Conservation (phyloP, 2,888 invertebrate genomes). For the Drosophila affinis region DNA sequence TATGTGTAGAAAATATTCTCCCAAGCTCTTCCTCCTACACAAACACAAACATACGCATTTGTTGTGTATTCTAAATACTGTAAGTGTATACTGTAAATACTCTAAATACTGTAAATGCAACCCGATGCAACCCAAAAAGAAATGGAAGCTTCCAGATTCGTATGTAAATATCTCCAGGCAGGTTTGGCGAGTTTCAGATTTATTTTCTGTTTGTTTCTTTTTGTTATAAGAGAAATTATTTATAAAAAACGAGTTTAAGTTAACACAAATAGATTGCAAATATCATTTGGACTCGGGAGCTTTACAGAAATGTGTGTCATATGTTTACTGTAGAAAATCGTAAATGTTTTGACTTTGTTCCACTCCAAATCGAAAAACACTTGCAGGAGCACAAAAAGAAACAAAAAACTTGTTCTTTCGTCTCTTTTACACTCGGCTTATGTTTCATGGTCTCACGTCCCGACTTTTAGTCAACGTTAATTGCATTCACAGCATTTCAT, state of each 20-base stretch:
- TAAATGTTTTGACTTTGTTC: not conserved
- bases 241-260: not conserved
- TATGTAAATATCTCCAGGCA: not conserved
- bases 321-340: not conserved
- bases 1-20: constrained; percentile 28
- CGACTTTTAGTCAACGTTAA: constrained; percentile 25
- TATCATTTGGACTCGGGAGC: not conserved
- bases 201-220: not conserved
- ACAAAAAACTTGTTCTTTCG: not conserved
- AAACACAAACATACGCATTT: not conserved
- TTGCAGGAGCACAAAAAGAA: constrained; percentile 1
- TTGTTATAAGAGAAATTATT: not conserved
- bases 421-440: not conserved
- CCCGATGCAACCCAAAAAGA: not conserved
- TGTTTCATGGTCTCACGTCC: constrained; percentile 25
- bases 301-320: not conserved
- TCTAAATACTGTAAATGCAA: not conserved
- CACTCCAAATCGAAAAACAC: not conserved
- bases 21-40: constrained; percentile 20
- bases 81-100: not conserved
- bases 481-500: constrained; percentile 31
- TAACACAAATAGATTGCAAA: not conserved
- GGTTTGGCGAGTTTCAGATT: not conserved
- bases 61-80: not conserved
- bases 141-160: not conserved